Conservation (phyloP, 2,888 invertebrate genomes). For the Ophraella communa region DNA sequence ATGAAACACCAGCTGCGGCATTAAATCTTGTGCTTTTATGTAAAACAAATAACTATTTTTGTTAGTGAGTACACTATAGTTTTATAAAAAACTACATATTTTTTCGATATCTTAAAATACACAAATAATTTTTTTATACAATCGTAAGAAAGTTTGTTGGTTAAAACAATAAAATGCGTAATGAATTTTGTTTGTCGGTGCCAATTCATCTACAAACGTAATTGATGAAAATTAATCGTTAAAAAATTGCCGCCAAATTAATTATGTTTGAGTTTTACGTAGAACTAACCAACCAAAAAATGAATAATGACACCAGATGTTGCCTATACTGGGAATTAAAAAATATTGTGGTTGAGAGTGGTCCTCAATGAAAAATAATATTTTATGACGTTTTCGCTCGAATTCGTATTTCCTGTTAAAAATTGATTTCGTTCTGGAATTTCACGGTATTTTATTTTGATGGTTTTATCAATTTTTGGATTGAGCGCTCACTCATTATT, state of each 20-base stretch:
- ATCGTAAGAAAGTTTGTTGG: no score
- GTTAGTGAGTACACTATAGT: no score
- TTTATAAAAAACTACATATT: no score
- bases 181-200: slow-evolving; percentile 8
- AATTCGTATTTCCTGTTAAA: slow-evolving; percentile 34
- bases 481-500: background rate
- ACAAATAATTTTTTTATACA: no score
- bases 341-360: slow-evolving; percentile 34
- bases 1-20: no score
- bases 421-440: slow-evolving; percentile 37
- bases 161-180: no score
- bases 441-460: slow-evolving; percentile 35
- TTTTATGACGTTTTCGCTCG: slow-evolving; percentile 16
- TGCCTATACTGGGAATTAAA: slow-evolving; percentile 29
- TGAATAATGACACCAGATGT: slow-evolving; percentile 38
- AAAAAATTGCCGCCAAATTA: slow-evolving; percentile 43
- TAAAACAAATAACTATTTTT: no score
- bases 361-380: slow-evolving; percentile 29
- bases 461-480: slow-evolving; percentile 21
- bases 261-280: slow-evolving; percentile 41
- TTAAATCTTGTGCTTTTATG: no score
- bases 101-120: no score
- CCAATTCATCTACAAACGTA: background rate
- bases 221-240: slow-evolving; percentile 43
- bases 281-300: slow-evolving; percentile 39